phyloP scores from a whole-genome alignment of 2,113 vertebrate species.

The Eretmodus cyanostictus region DNA sequence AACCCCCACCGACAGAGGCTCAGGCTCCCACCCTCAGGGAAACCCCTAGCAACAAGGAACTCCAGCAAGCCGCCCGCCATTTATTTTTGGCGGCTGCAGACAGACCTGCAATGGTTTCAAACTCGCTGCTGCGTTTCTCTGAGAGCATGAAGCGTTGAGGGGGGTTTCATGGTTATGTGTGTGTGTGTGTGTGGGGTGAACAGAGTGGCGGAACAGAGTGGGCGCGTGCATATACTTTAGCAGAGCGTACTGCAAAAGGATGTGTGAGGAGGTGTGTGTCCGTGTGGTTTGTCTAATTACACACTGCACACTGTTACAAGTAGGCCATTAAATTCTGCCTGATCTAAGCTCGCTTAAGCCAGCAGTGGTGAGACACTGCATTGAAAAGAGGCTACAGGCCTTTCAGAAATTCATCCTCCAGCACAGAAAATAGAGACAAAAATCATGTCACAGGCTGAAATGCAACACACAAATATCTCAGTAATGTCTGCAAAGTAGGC shows the following conservation, averaged over 20 bases:
- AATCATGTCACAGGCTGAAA: not conserved
- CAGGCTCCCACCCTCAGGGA: conserved; percentile 58
- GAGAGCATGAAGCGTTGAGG: not conserved
- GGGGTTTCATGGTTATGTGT: not conserved
- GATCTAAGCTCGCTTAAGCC: conserved; percentile 2
- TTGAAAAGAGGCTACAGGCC: not conserved
- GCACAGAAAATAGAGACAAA: not conserved
- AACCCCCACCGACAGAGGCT: conserved; percentile 3
- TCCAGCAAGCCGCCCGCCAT: conserved; percentile 38
- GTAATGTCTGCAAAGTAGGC: not conserved
- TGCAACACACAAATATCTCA: not conserved
- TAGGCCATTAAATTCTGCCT: conserved; percentile 17
- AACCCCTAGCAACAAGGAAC: conserved; percentile 73
- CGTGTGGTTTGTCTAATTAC: conserved; percentile 6
- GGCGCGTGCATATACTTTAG: not conserved
- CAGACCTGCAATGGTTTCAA: conserved; percentile 22
- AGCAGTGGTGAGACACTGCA: not conserved
- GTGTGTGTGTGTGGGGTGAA: not conserved
- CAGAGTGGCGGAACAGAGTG: not conserved
- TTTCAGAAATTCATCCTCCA: not conserved
- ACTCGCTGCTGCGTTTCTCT: conserved; percentile 1
- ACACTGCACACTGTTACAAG: not conserved
- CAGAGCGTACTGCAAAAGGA: not conserved
- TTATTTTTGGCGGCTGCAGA: conserved; percentile 60
- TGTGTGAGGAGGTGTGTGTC: not conserved